Base-by-base conservation (phyloP, 1,140 invertebrate genomes). In the Trypoxylus dichotomus region DNA sequence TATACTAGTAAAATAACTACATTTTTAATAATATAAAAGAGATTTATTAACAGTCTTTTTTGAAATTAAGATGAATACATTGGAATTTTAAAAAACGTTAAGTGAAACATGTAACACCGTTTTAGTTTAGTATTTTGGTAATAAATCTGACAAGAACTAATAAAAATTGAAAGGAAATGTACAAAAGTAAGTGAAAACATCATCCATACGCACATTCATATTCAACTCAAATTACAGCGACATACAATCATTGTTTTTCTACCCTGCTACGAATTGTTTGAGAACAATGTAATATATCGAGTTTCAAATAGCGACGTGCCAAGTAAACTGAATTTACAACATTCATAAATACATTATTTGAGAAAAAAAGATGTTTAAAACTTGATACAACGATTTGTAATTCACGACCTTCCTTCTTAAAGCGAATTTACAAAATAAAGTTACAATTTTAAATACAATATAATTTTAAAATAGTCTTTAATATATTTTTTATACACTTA, bases 11-110 rank as follows among this genome's bases (percentile, higher is more conserved):
- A 37, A 37, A 37, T 37, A 37, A 37, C 19, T 54, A 54, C 47
- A 54, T 19, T 54, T 19, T 54, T 41, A 76, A 24, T 71, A 68
- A 77, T 77, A 73, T 77, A 73, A 77, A 74, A 77, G 71, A 73
- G 68, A 77, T 77, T 77, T 77, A 77, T 77, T 77, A 77, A 77
- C 76, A 77, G 76, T 77, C 76, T 77, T 77, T 77, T 77, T 73
- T 54, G 47, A 74, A 74, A 77, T 54, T 13, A 54, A 73, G 41
- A 71, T 29, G 54, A 19, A 24, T 77, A 63, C 76, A 71, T 29
- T 77, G 37, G 60, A 71, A 77, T 77, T 77, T 21, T 15, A 71
- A 76, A 37, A 54, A 54, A 42, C 10, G 27, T 77, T 71, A 71
- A 24, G 63, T 71, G 63, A 71, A 10, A 71, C 63, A 71, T 71